A percentile compares a stretch with the other conserved stretches of the same genome.
phyloP scores from a whole-genome alignment of 2,797 vertebrate species.

The Poeciliopsis turneri region DNA sequence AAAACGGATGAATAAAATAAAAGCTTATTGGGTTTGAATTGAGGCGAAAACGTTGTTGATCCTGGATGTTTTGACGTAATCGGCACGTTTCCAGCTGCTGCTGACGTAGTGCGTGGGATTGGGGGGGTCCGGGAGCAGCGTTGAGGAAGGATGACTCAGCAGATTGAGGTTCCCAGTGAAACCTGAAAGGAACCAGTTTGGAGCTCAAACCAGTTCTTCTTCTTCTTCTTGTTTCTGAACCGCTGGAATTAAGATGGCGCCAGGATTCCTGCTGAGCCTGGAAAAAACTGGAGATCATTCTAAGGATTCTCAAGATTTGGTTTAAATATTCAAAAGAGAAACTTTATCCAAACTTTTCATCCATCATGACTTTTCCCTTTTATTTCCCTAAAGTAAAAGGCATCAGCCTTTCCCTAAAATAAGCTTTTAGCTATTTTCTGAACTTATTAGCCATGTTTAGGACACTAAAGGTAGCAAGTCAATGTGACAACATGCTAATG shows the following conservation, averaged over 20 bases:
- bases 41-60: background rate
- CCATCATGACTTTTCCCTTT: background rate
- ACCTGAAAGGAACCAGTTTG: background rate
- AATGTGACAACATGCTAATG: too few relatives aligned
- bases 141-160: background rate
- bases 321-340: background rate
- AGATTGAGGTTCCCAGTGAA: background rate
- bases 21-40: background rate
- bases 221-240: too few relatives aligned
- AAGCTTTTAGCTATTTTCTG: too few relatives aligned
- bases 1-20: background rate
- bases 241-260: too few relatives aligned
- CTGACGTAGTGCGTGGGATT: too few relatives aligned
- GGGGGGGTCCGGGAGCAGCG: background rate
- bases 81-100: too few relatives aligned
- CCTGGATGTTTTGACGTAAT: too few relatives aligned
- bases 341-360: background rate
- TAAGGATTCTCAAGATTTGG: background rate
- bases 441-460: too few relatives aligned
- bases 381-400: too few relatives aligned
- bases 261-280: background rate
- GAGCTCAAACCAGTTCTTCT: background rate
- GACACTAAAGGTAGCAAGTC: too few relatives aligned
- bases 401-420: too few relatives aligned
- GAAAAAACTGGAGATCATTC: background rate